Base-by-base conservation (phyloP, 2,888 invertebrate genomes). In the Glyphotaelius pellucidus region DNA sequence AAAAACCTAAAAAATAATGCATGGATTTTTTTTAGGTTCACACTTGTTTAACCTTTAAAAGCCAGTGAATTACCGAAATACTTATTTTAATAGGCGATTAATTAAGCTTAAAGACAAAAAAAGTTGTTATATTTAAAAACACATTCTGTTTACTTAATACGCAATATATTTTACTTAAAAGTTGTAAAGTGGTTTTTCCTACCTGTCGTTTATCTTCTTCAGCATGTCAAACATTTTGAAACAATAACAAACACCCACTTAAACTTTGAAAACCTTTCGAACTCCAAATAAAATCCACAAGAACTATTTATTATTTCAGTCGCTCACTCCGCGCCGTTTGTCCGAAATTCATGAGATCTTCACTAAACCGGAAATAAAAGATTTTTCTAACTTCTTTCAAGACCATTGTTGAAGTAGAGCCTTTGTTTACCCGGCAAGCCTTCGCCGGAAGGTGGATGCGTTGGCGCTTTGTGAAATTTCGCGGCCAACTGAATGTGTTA, bases 181-280 rank as follows among this genome's bases (percentile, higher is more conserved):
- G 67, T 67, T 67, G 67, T 9, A 67, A 67, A 25, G 25, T n/a
- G 67, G 25, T 83, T 14, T 42, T n/a, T 2, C 86, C 80, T 90
- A 92, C 92, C 92, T 92, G 90, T 92, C 92, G 90, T 91, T 92
- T 38, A 93, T 92, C 89, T 92, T 93, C 89, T 92, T 92, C 38
- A 93, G 80, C 89, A 93, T 93, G 84, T 93, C 93, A 91, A 93
- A 93, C 93, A 93, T 93, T 90, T 92, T 92, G 47, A 90, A 90
- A 67, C 42, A 86, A 38, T 42, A 88, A 90, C 83, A 80, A 42
- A 32, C 83, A 67, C 67, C 25, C 67, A 67, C 67, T 67, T 67
- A 67, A 86, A 86, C 86, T 86, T 90, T 85, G 84, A 85, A 85
- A 90, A 90, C 85, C 85, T 85, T 47, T 38, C 4, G 14, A 90